Evolutionary conservation across 1,140 invertebrate species (phyloP).

Genomic region (Triops longicaudatus): DNA sequence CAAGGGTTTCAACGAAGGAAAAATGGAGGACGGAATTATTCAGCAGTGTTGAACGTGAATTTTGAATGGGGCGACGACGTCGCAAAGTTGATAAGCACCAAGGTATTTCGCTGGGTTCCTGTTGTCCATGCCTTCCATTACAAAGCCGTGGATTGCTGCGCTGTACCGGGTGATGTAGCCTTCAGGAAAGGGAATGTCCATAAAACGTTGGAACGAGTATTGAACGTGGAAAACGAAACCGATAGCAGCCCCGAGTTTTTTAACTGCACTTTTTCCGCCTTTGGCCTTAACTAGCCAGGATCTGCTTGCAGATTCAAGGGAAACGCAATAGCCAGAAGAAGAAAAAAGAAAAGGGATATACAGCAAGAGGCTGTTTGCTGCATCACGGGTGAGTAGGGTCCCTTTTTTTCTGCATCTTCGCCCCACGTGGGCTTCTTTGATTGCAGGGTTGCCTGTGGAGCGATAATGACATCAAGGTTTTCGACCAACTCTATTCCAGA

Average conservation of each 20-base stretch:
- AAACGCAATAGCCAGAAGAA: not conserved
- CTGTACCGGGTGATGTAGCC: too few species aligned
- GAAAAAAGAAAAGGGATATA: not conserved
- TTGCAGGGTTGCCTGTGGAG: constrained; percentile 4
- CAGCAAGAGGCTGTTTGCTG: not conserved
- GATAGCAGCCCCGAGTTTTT: not conserved
- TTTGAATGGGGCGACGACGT: not conserved
- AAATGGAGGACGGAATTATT: not conserved
- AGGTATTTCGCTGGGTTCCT: not conserved
- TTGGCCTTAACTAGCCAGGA: not conserved
- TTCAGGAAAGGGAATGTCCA: not conserved
- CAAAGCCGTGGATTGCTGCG: not conserved
- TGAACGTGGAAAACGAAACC: not conserved
- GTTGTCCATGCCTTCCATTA: not conserved
- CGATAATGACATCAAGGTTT: constrained; percentile 12
- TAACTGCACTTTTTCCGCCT: not conserved
- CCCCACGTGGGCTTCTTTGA: constrained; percentile 4
- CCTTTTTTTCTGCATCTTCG: not conserved
- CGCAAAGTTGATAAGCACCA: not conserved
- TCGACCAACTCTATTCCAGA: not conserved
- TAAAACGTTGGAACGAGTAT: not conserved
- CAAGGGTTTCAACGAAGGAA: not conserved
- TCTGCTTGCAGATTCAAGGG: not conserved
- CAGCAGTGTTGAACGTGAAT: not conserved
- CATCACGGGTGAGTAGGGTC: not conserved